Percentiles rank a stretch among this genome's conserved stretches.
Conservation (phyloP, 2,888 invertebrate genomes). For the Spilarctia lutea region DNA sequence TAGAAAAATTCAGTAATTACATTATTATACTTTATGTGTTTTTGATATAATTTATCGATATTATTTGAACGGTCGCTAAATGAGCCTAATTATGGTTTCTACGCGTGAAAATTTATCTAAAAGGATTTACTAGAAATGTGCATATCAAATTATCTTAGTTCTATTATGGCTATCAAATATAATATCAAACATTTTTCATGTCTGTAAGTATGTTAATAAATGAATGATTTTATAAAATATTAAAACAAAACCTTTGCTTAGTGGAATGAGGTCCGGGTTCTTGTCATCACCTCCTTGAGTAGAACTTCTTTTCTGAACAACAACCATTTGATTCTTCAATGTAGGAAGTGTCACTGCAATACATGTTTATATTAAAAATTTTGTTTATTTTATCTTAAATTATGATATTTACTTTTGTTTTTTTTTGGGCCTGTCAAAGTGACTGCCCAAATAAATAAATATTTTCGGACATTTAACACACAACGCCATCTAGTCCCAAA, state of each 20-base stretch:
- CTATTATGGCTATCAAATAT: no score
- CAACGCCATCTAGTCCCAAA: no score
- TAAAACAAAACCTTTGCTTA: constrained; percentile 75
- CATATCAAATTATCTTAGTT: no score
- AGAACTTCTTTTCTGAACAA: constrained; percentile 73
- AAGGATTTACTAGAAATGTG: no score
- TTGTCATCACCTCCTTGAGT: constrained; percentile 92
- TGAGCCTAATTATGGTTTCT: no score
- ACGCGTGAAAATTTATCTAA: no score
- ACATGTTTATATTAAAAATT: background rate
- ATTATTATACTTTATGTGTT: no score
- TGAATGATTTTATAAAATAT: background rate
- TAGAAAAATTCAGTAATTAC: background rate
- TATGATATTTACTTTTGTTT: background rate
- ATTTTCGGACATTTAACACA: no score
- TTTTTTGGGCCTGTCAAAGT: background rate
- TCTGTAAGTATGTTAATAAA: background rate
- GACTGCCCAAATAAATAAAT: no score
- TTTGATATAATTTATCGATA: no score
- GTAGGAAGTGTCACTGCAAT: constrained; percentile 76
- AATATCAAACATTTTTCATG: background rate
- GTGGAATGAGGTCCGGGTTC: constrained; percentile 95
- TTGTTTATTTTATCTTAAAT: background rate
- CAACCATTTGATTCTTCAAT: constrained; percentile 87
- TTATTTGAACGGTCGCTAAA: no score